Percentiles rank a stretch among this genome's conserved stretches.
Evolutionary conservation across 2,888 invertebrate genomes (phyloP).

Genomic region (Phyllotreta striolata): DNA sequence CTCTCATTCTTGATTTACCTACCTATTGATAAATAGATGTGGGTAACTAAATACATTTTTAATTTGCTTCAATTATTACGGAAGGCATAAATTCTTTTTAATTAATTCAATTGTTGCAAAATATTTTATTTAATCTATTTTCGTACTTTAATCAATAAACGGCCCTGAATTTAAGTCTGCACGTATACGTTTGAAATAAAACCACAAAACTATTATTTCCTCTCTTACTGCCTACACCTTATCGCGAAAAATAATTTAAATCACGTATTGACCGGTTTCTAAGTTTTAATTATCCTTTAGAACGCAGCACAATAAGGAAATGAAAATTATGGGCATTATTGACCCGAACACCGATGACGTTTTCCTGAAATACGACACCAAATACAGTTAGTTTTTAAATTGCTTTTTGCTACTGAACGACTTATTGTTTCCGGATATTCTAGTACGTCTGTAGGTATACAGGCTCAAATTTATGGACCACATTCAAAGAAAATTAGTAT

Average conservation of each 20-base stretch:
- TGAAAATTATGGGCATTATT: constrained; percentile 32
- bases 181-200: constrained; percentile 3
- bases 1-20: too few species aligned
- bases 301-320: constrained; percentile 38
- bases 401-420: constrained; percentile 41
- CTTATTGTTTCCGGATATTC: constrained; percentile 36
- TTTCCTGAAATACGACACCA: constrained; percentile 42
- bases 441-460: constrained; percentile 1
- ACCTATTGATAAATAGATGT: too few species aligned
- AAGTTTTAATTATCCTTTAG: constrained; percentile 30
- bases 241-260: constrained; percentile 14
- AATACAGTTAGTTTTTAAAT: constrained; percentile 42
- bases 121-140: background rate
- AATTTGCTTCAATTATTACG: too few species aligned
- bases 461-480: constrained; percentile 17
- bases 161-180: constrained; percentile 9
- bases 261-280: constrained; percentile 11
- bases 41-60: too few species aligned
- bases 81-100: too few species aligned
- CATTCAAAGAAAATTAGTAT: constrained; percentile 20
- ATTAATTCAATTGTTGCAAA: too few species aligned
- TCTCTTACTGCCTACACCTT: background rate
- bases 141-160: constrained; percentile 7
- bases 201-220: constrained; percentile 6
- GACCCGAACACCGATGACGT: constrained; percentile 35